A percentile compares a stretch with the other conserved stretches of the same genome.
Evolutionary conservation across 2,888 invertebrate genomes (phyloP).

Genomic region (Gasteruption jaculator): DNA sequence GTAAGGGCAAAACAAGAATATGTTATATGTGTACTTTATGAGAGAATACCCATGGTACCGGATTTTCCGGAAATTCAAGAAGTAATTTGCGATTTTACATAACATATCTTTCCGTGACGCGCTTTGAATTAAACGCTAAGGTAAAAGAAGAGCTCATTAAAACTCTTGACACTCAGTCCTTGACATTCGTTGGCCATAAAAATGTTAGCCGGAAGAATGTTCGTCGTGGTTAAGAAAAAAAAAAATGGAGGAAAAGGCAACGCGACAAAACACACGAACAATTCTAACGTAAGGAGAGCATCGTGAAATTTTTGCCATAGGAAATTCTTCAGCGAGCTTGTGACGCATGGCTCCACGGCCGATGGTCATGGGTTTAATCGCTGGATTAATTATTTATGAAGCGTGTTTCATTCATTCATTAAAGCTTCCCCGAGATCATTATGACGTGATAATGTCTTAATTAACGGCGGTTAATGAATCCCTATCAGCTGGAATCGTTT

Average conservation of each 20-base stretch:
- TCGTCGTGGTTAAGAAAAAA: background rate
- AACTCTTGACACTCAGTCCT: too few species aligned
- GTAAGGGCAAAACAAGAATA: slow-evolving; percentile 33
- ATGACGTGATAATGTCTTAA: slow-evolving; percentile 53
- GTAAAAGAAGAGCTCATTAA: too few species aligned
- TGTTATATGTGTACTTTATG: too few species aligned
- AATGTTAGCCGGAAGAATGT: too few species aligned
- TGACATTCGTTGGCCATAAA: too few species aligned
- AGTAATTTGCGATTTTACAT: too few species aligned
- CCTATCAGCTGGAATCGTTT: slow-evolving; percentile 44
- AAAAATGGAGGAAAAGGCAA: background rate
- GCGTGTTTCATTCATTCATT: slow-evolving; percentile 52
- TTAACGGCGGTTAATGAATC: slow-evolving; percentile 51
- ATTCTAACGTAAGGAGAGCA: slow-evolving; percentile 5
- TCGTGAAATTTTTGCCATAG: slow-evolving; percentile 7
- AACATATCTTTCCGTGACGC: slow-evolving; percentile 33
- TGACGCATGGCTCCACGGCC: slow-evolving; percentile 33
- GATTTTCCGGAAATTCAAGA: slow-evolving; percentile 45
- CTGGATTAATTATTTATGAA: slow-evolving; percentile 52
- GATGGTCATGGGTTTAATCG: slow-evolving; percentile 42
- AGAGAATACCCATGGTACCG: slow-evolving; percentile 35
- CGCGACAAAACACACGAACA: too few species aligned
- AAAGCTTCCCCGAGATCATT: slow-evolving; percentile 48
- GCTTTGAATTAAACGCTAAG: slow-evolving; percentile 36
- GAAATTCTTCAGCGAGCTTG: too few species aligned